phyloP scores from a whole-genome alignment of 2,888 invertebrate species.

The Diarsia rubi region DNA sequence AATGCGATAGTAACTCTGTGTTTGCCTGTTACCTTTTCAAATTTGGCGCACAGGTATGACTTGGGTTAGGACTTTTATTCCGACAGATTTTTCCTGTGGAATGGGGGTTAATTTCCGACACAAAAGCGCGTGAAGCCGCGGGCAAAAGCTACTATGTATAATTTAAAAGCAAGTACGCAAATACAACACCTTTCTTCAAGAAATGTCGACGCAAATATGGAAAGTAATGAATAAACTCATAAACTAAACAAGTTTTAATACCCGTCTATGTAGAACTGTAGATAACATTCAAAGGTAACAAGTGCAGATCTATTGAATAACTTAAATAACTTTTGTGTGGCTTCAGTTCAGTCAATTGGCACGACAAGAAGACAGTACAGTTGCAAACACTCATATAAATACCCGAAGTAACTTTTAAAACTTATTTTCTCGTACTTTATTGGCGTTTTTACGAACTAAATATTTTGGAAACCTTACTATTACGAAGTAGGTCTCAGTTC shows the following conservation, averaged over 20 bases:
- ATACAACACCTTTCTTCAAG: background rate
- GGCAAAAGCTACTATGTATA: background rate
- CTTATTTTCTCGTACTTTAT: too few relatives aligned
- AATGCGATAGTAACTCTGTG: background rate
- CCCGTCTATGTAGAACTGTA: background rate
- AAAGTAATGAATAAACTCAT: constrained; percentile 15
- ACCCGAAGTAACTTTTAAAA: too few relatives aligned
- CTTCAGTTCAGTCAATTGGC: background rate
- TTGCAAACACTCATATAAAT: too few relatives aligned
- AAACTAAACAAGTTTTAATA: constrained; percentile 20
- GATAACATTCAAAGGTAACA: constrained; percentile 2
- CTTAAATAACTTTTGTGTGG: background rate
- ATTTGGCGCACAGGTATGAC: background rate
- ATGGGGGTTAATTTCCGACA: background rate
- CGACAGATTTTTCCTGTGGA: background rate
- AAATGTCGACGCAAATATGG: background rate
- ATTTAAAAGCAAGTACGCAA: background rate
- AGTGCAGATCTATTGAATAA: constrained; percentile 1
- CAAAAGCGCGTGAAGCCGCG: too few relatives aligned
- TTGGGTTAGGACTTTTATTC: background rate
- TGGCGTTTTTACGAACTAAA: too few relatives aligned
- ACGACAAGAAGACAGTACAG: background rate
- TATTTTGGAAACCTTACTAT: too few relatives aligned
- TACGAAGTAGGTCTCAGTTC: too few relatives aligned
- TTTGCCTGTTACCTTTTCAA: background rate